Evolutionary conservation across 1,140 invertebrate species (phyloP).

Genomic region (Ceratosolen fusciceps): DNA sequence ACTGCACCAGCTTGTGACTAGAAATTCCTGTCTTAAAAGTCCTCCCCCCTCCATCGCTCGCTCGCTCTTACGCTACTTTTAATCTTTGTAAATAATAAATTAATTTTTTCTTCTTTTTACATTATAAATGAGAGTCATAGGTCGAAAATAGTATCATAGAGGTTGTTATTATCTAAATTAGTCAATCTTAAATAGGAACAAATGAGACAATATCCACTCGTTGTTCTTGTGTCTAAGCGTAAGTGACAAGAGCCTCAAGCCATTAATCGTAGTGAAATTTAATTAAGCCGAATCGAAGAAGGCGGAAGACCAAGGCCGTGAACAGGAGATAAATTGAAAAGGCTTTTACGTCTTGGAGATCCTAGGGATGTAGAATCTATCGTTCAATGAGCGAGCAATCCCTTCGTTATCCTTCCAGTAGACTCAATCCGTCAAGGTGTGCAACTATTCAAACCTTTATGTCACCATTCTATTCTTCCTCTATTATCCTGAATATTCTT

Average conservation of each 20-base stretch:
- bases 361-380: not conserved
- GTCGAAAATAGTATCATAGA: too few species aligned
- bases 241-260: constrained; percentile 53
- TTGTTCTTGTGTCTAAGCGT: not conserved
- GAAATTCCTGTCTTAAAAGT: too few species aligned
- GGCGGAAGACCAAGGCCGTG: constrained; percentile 29
- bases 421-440: not conserved
- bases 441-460: not conserved
- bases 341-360: constrained; percentile 50
- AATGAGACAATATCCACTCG: constrained; percentile 38
- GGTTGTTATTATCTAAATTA: too few species aligned
- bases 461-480: not conserved
- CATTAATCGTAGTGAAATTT: constrained; percentile 61
- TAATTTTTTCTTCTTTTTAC: not conserved
- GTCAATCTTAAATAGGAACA: not conserved
- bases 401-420: constrained; percentile 11
- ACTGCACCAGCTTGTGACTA: too few species aligned
- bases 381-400: not conserved
- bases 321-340: constrained; percentile 45
- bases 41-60: not conserved
- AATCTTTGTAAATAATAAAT: too few species aligned
- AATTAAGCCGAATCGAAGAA: constrained; percentile 53
- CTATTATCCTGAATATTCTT: not conserved
- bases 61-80: too few species aligned
- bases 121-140: too few species aligned